Evolutionary conservation across 37 sponge, comb jelly and placozoan genomes (phyloP).

Genomic region (Hexactinellida sp.): DNA sequence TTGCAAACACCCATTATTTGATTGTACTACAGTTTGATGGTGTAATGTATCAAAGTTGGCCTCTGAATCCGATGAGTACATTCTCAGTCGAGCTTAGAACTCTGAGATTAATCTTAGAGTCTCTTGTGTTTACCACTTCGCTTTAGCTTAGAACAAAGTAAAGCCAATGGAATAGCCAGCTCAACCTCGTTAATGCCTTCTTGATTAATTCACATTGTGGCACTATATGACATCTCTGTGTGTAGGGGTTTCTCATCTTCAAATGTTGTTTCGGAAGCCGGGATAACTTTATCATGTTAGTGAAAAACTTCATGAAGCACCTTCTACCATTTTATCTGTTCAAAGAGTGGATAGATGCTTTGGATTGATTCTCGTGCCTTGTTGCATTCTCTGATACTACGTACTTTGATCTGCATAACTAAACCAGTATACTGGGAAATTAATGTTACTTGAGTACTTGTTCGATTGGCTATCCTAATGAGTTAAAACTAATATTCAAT

Average conservation of each 20-base stretch:
- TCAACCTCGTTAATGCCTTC: constrained; percentile 5
- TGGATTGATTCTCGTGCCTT: not conserved
- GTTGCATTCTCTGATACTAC: not conserved
- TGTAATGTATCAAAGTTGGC: too few relatives aligned
- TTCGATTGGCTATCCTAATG: too few relatives aligned
- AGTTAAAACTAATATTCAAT: too few relatives aligned
- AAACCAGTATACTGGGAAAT: too few relatives aligned
- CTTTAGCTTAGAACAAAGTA: not conserved
- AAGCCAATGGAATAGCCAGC: not conserved
- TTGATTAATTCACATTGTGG: not conserved
- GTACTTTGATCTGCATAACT: not conserved
- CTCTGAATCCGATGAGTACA: too few relatives aligned
- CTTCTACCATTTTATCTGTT: too few relatives aligned
- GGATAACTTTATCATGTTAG: not conserved
- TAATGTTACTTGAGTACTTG: too few relatives aligned
- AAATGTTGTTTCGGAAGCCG: constrained; percentile 13
- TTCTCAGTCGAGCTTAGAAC: too few relatives aligned
- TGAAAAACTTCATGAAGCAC: constrained; percentile 8
- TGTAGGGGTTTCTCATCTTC: not conserved
- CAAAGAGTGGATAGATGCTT: not conserved
- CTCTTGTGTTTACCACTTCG: not conserved
- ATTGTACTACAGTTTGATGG: too few relatives aligned
- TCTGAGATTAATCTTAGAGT: too few relatives aligned
- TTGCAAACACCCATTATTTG: too few relatives aligned
- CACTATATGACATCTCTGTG: not conserved